Base-by-base conservation (phyloP, 1,140 invertebrate species). In the Lamellibrachia luymesi region DNA sequence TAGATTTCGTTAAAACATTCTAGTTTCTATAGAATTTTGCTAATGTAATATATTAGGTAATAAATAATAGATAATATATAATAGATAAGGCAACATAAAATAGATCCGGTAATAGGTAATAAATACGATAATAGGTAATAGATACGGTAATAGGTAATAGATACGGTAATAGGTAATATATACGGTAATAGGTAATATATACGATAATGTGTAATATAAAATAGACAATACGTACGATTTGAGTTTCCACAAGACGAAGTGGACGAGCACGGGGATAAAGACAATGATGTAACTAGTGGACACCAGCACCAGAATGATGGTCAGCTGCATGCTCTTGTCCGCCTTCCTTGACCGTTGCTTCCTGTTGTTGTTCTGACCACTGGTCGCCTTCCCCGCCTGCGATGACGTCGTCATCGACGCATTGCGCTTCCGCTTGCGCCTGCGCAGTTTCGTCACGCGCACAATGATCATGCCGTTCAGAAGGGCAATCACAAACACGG, bases 391-490 rank as follows among this genome's bases (percentile, higher is more conserved):
- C 38, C 64, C 64, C 64, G 64, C 17, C 52, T 56, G 52, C 27
- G 90, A 91, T 25, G 90, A 6, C 90, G 90, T 6, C 27, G 90
- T 91, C 91, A 50, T 49, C 6, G 91, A 91, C 8, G 38, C 51
- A 13, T 91, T 91, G 49, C 49, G 91, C 51, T 51, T 49, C 13
- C 92, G 92, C 92, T 50, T 50, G 50, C 51, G 50, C 10, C 64
- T 80, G 64, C 64, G 64, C 64, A 80, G 64, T 80, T 80, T 80
- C 64, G 64, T 80, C n/a, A 93, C 91, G 7, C 80, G 50, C 10
- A 80, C 52, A 50, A 93, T 93, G 93, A 93, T 93, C 52, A 93
- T 64, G 38, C 92, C 93, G 93, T 93, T 93, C 25, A 93, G 91
- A 1, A 93, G n/a, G 22, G 93, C 91, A 7, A 93, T 93, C 50